Base-by-base conservation (phyloP, 2,888 invertebrate species). In the Itoplectis maculator region DNA sequence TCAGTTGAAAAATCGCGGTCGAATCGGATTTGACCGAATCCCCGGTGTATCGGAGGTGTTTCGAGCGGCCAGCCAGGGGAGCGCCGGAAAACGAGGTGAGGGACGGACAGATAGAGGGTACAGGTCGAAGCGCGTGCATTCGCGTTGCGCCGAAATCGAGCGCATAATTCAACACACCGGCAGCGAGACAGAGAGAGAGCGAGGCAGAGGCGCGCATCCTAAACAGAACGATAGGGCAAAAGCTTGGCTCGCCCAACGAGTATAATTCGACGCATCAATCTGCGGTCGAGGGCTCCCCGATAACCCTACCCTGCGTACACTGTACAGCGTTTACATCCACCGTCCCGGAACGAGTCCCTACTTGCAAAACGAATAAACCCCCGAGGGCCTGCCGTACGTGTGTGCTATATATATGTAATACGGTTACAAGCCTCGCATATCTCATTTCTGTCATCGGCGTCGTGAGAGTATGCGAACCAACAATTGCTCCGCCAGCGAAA, bases 261-360 rank as follows among this genome's bases (percentile, higher is more conserved):
- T 89, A 89, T 92, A 91, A 92, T 92, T 92, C 90, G 88, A 85
- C 88, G 88, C 91, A 92, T 92, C 91, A 92, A 92, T 92, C 92
- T 92, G 91, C 84, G 92, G 92, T 90, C 86, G 88, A 86, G 87
- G 88, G 91, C 68, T 82, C 86, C 85, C 70, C 51, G 69, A 74
- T 73, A 63, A 66, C 79, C 63, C 79, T 61, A 70, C 35, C 49
- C 78, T 42, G 11, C 23, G 20, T 40, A 65, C 11, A 63, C 20
- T 18, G 20, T 15, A 68, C 18, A 76, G 47, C 72, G 79, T 79
- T 79, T 63, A 79, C 79, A 81, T 79, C 79, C 73, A 80, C 70
- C 56, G 68, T 79, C 78, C 63, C 72, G 79, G 78, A 77, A 77
- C 51, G 68, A 63, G 40, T 63, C 18, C 61, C 13, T 51, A 61